Conservation (phyloP, 2,113 vertebrate genomes). For the Trachemys scripta region DNA sequence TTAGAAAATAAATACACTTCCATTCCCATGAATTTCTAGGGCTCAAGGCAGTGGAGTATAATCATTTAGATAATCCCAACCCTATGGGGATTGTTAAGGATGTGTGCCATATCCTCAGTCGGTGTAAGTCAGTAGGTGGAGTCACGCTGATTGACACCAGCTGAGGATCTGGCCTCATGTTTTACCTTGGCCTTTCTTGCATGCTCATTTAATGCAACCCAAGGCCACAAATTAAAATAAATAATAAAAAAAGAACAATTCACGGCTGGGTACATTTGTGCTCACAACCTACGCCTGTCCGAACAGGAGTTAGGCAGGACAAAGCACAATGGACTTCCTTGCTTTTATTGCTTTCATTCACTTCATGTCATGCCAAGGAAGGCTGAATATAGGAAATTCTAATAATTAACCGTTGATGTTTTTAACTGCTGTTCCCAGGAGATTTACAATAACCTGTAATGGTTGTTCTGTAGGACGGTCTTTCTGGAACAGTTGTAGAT, state of each 20-base stretch:
- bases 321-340: slow-evolving; percentile 81
- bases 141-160: background rate
- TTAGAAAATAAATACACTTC: background rate
- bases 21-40: accelerated
- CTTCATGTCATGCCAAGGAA: slow-evolving; percentile 79
- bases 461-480: slow-evolving; percentile 67
- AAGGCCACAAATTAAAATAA: slow-evolving; percentile 66
- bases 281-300: slow-evolving; percentile 71
- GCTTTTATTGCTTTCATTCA: slow-evolving; percentile 74
- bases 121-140: background rate
- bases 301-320: slow-evolving; percentile 72
- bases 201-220: slow-evolving; percentile 54
- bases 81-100: background rate
- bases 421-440: slow-evolving; percentile 67
- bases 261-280: slow-evolving; percentile 68
- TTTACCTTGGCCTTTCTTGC: slow-evolving; percentile 72
- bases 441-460: slow-evolving; percentile 66
- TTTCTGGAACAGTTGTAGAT: slow-evolving; percentile 46
- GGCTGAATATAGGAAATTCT: slow-evolving; percentile 73
- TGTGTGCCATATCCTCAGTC: background rate
- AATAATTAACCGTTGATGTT: slow-evolving; percentile 74
- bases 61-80: background rate
- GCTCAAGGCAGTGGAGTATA: too few species aligned
- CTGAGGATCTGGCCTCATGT: slow-evolving; percentile 8
- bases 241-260: slow-evolving; percentile 30